Evolutionary conservation across 2,888 invertebrate genomes (phyloP), one percentile per base, ranked within the genome.

Genomic region (Polymixis lichenea): DNA sequence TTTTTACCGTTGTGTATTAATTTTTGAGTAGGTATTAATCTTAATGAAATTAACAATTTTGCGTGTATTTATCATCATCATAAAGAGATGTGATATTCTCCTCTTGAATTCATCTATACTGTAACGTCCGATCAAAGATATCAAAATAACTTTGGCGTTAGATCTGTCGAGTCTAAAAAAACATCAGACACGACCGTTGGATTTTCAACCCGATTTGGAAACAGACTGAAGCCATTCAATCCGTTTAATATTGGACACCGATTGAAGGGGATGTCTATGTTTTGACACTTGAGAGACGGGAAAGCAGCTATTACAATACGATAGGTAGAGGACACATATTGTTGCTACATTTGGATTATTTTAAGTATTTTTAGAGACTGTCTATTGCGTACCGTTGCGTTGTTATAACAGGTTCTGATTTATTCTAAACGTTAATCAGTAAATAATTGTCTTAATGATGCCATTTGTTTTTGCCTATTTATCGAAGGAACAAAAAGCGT

Each of bases 281-380:
- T 73, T 43, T 64, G 75, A 43, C 64, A 65, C 28, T 60, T 76
- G 60, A 55, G 19, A 28, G 65, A 51, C 58, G 60, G 32, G 17
- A 25, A 32, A 43, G 11, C 0, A 38, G 19, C 8, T 28, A 2
- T 28, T n/a, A n/a, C 38, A 22, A 28, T 28, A 13, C 22, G 25
- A 38, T 17, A 60, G 19, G 32, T 32, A 38, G 25, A 17, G 13
- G 49, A 46, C 43, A 46, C 1, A n/a, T 28, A 19, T 56, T 49
- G 8, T 38, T 49, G 55, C 22, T 38, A 11, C 17, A 62, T 61
- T 8, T 38, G 19, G 49, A 68, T n/a, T n/a, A 62, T 43, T 28
- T 28, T 19, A 25, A 28, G 9, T 28, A 28, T 28, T 58, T 58
- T 58, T 56, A 25, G 56, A 8, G 2, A 28, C 2, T 17, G 38